phyloP scores from a whole-genome alignment of 2,113 vertebrate genomes.

The Nothocercus nigrocapillus region DNA sequence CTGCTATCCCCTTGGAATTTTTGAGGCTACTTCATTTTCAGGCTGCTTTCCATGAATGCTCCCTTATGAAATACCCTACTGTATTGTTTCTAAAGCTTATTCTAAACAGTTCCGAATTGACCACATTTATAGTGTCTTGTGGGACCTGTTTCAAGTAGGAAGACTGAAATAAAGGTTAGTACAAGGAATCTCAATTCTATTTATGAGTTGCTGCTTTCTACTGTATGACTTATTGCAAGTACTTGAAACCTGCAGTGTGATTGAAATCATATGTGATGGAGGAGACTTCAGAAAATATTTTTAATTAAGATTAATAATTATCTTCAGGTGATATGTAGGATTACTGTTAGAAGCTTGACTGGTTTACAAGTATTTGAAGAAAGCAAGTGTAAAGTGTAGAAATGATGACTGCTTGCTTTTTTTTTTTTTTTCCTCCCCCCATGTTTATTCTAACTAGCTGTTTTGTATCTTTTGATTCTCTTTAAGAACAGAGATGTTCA shows the following conservation, averaged over 20 bases:
- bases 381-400: neutral
- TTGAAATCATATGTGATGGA: neutral
- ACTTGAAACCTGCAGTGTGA: neutral
- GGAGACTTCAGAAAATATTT: neutral
- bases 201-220: neutral
- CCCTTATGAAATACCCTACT: neutral
- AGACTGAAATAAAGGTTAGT: neutral
- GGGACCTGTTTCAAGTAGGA: neutral
- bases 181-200: neutral
- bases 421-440: neutral
- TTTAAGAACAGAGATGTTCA: neutral
- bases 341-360: neutral
- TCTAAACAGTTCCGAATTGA: neutral
- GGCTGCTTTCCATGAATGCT: neutral
- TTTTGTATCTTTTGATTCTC: neutral
- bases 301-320: conserved; percentile 31
- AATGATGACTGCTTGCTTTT: neutral
- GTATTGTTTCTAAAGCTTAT: neutral
- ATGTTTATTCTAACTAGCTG: neutral
- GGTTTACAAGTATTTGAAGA: neutral
- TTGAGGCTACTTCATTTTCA: conserved; percentile 1
- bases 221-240: neutral
- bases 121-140: neutral
- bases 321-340: neutral
- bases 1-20: neutral